A percentile compares a stretch with the other conserved stretches of the same genome.
Evolutionary conservation across 2,888 invertebrate genomes (phyloP).

Genomic region (Chrysopilus asiliformis): DNA sequence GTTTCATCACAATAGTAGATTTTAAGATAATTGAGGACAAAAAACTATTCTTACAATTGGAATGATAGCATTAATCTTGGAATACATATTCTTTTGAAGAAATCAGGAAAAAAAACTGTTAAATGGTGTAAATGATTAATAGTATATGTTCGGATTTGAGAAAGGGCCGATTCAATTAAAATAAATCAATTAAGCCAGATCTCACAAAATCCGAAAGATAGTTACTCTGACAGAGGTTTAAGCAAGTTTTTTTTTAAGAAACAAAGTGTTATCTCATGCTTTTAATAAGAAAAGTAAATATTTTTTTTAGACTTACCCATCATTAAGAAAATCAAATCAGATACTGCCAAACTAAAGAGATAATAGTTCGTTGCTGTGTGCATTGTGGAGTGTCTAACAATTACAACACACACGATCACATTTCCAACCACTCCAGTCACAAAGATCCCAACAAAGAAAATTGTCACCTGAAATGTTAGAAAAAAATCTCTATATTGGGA

Average conservation of each 20-base stretch:
- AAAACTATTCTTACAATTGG: too few relatives aligned
- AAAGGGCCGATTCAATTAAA: too few relatives aligned
- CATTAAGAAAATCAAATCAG: constrained; percentile 66
- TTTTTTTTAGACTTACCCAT: constrained; percentile 51
- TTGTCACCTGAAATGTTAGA: constrained; percentile 38
- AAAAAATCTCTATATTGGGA: constrained; percentile 17
- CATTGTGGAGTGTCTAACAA: constrained; percentile 65
- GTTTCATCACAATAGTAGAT: too few relatives aligned
- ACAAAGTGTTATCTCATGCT: background rate
- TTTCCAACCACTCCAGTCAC: constrained; percentile 76
- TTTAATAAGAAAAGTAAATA: background rate
- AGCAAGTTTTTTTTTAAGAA: background rate
- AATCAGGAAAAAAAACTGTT: too few relatives aligned
- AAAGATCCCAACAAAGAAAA: constrained; percentile 62
- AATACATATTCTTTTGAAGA: too few relatives aligned
- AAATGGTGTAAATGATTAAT: too few relatives aligned
- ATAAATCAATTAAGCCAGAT: too few relatives aligned
- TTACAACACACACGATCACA: constrained; percentile 71
- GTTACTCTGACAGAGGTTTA: too few relatives aligned
- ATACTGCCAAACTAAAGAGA: constrained; percentile 74
- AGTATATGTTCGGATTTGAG: too few relatives aligned
- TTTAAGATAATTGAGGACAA: too few relatives aligned
- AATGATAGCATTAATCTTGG: too few relatives aligned
- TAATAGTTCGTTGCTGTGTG: constrained; percentile 89
- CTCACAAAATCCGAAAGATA: too few relatives aligned